phyloP scores from a whole-genome alignment of 2,888 invertebrate species.

The Copidosoma aretas region DNA sequence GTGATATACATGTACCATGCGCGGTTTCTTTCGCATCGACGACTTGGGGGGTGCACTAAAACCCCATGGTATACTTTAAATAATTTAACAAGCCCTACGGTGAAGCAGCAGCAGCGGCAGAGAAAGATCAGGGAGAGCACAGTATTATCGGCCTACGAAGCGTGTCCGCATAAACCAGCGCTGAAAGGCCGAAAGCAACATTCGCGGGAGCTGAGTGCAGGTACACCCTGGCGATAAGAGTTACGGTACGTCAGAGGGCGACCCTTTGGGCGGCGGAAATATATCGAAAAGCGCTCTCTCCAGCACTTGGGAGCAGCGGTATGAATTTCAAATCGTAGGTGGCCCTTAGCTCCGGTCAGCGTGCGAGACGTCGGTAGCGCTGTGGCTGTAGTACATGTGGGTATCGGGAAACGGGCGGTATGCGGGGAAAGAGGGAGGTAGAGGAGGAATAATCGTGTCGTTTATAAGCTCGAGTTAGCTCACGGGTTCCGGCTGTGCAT shows the following conservation, averaged over 20 bases:
- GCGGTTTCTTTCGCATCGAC: no score
- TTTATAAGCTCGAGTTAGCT: slow-evolving; percentile 51
- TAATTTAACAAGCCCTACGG: no score
- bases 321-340: slow-evolving; percentile 50
- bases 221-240: slow-evolving; percentile 28
- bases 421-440: background rate
- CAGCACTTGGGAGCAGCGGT: slow-evolving; percentile 31
- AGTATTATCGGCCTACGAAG: no score
- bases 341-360: slow-evolving; percentile 15
- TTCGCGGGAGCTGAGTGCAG: background rate
- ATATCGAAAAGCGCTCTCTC: no score
- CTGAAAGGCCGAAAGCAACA: background rate
- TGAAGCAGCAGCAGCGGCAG: no score
- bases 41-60: no score
- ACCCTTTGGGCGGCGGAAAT: no score
- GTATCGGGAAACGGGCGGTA: background rate
- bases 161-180: no score
- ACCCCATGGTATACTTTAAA: no score
- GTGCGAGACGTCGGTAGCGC: slow-evolving; percentile 8
- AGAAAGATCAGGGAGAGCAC: no score
- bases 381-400: no score
- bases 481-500: slow-evolving; percentile 50
- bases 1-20: no score
- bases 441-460: slow-evolving; percentile 55
- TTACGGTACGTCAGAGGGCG: background rate